Evolutionary conservation across 2,888 invertebrate genomes (phyloP), one percentile per base, ranked within the genome.

Genomic region (Matsumyia berberina): DNA sequence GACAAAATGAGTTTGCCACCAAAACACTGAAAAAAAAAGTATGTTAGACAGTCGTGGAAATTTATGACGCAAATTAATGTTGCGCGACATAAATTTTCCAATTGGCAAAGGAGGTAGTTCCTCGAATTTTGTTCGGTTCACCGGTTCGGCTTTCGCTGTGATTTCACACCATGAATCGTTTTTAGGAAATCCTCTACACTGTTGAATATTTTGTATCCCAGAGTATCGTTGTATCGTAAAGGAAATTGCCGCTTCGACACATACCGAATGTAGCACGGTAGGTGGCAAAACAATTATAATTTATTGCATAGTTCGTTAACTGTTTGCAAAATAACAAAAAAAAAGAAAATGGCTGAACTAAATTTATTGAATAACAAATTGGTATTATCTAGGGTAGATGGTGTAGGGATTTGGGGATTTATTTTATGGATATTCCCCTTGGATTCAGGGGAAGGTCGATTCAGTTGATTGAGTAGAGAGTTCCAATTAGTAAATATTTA

Each of bases 291-390:
- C 64, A 64, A 79, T 72, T 79, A 64, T 72, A 64, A 79, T 79
- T 72, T 79, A 72, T 79, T 39, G 64, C 78, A 70, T 49, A 46
- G 70, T 62, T 78, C 76, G 76, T 77, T 77, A 69, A 69, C 49
- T 58, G 51, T 60, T 60, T 39, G 39, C 33, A 67, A 76, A 58
- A 51, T 17, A 35, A 9, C 33, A 31, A 9, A 58, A 24, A 19
- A n/a, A 49, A 37, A 49, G 46, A 62, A 24, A 12, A 0, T 2
- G 31, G 6, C 11, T n/a, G 17, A 62, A 60, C 58, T 67, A 53
- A 69, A 77, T 69, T 60, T 77, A 77, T 77, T 58, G 77, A 77
- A 77, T 77, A 69, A 77, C 77, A 69, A 77, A 77, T 77, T 77
- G 69, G 60, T 69, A 77, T 77, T 60, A 77, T 67, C 57, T 33